Conservation (phyloP, 2,888 invertebrate genomes). For the Netelia melanura region DNA sequence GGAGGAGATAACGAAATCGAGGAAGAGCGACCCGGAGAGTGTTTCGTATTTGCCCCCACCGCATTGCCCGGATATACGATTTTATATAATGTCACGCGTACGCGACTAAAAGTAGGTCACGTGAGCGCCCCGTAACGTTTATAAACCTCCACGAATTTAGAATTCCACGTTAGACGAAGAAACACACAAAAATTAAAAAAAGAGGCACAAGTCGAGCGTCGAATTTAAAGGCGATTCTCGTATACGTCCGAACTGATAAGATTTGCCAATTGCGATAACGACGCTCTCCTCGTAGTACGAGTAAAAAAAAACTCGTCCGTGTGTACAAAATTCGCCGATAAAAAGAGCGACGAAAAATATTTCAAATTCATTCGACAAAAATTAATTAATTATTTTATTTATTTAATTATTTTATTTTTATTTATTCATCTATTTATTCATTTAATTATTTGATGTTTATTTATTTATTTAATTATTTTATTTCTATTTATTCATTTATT, state of each 20-base stretch:
- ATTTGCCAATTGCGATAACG: conserved; percentile 3
- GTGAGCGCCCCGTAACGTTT: conserved; percentile 32
- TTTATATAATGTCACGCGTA: conserved; percentile 40
- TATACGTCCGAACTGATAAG: conserved; percentile 4
- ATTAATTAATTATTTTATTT: no score
- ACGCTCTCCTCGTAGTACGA: background rate
- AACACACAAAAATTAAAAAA: background rate
- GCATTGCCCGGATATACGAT: conserved; percentile 21
- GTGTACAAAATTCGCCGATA: no score
- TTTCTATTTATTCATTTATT: no score
- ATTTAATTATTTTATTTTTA: no score
- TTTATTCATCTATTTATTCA: no score
- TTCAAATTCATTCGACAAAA: no score
- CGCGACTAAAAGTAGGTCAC: conserved; percentile 55
- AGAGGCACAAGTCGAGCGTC: background rate
- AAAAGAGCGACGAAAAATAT: no score
- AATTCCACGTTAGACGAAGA: background rate
- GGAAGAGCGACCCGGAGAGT: background rate
- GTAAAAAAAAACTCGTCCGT: background rate
- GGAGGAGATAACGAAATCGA: conserved; percentile 39
- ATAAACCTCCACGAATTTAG: background rate
- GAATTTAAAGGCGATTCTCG: no score
- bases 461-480: no score
- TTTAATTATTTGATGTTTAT: no score
- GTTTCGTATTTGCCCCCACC: background rate